Evolutionary conservation across 1,140 invertebrate genomes (phyloP).

Genomic region (Drosophila busckii): DNA sequence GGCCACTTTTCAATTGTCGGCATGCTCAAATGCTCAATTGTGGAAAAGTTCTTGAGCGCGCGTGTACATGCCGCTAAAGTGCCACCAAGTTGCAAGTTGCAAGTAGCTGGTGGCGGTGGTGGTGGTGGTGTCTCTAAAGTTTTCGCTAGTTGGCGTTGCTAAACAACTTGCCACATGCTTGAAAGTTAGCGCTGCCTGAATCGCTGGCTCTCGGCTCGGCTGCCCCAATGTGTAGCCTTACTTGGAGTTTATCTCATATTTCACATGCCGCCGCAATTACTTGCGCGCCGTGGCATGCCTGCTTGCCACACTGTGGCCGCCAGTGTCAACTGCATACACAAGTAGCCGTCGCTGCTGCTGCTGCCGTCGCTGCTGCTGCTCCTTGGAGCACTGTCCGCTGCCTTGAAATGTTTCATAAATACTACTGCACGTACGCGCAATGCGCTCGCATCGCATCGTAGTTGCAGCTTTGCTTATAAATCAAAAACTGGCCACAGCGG

Average conservation of each 20-base stretch:
- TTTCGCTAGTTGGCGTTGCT: slow-evolving; percentile 66
- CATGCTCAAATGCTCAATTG: slow-evolving; percentile 75
- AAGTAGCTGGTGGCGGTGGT: no score
- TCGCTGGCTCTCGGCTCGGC: slow-evolving; percentile 3
- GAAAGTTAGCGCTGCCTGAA: slow-evolving; percentile 34
- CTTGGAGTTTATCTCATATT: slow-evolving; percentile 77
- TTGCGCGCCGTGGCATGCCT: slow-evolving; percentile 28
- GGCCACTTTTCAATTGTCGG: slow-evolving; percentile 36
- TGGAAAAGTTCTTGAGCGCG: slow-evolving; percentile 77
- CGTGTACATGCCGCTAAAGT: slow-evolving; percentile 75
- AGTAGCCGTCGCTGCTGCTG: slow-evolving; percentile 37
- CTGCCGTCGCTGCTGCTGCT: no score
- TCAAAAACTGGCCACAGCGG: slow-evolving; percentile 68
- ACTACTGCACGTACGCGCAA: slow-evolving; percentile 22
- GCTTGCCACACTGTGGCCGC: slow-evolving; percentile 24
- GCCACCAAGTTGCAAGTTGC: slow-evolving; percentile 73
- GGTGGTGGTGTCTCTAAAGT: no score
- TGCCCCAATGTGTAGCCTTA: slow-evolving; percentile 46
- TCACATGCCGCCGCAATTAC: slow-evolving; percentile 75
- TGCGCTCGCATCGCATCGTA: slow-evolving; percentile 4
- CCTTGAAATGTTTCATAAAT: slow-evolving; percentile 76
- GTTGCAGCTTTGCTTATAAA: slow-evolving; percentile 65
- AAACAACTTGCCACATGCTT: slow-evolving; percentile 75
- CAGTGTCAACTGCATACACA: slow-evolving; percentile 68
- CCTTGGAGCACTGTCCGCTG: slow-evolving; percentile 37